Conservation (phyloP, 1,140 invertebrate species). For the Sarcophaga peregrina region DNA sequence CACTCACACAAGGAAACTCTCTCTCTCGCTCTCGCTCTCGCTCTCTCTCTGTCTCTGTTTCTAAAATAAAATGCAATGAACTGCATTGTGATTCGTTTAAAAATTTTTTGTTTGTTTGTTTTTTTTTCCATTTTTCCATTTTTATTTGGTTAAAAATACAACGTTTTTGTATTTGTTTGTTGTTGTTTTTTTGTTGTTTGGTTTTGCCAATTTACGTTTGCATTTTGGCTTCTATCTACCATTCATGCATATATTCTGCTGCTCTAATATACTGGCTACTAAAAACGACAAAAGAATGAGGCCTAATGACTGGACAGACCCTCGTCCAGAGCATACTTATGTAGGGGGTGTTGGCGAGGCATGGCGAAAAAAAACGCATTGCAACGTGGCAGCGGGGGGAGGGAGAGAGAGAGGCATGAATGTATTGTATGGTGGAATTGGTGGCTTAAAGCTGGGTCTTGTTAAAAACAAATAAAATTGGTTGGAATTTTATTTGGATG, state of each 20-base stretch:
- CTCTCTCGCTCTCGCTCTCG: no score
- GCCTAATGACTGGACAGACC: neutral
- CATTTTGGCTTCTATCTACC: no score
- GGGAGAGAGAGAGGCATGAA: no score
- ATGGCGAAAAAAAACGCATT: no score
- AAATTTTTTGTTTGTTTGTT: no score
- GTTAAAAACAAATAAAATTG: constrained; percentile 26
- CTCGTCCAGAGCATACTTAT: neutral
- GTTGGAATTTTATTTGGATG: constrained; percentile 49
- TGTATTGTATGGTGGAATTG: neutral
- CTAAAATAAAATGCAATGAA: constrained; percentile 21
- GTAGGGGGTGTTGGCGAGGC: no score
- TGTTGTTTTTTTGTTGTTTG: neutral
- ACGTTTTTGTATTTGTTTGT: constrained; percentile 1
- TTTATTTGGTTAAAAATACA: neutral
- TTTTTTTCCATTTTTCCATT: no score
- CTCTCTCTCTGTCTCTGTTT: neutral
- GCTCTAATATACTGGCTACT: no score
- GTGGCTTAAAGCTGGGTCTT: neutral
- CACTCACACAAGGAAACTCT: no score
- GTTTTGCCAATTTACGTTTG: no score
- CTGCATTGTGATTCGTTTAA: constrained; percentile 18
- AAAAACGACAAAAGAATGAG: neutral
- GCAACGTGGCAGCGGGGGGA: no score
- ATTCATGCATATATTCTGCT: no score